These are phyloP conservation scores for Cataglyphis altisquamis DNA, from an alignment of 2,888 invertebrate species.

Conservation along the genomic window DNA sequence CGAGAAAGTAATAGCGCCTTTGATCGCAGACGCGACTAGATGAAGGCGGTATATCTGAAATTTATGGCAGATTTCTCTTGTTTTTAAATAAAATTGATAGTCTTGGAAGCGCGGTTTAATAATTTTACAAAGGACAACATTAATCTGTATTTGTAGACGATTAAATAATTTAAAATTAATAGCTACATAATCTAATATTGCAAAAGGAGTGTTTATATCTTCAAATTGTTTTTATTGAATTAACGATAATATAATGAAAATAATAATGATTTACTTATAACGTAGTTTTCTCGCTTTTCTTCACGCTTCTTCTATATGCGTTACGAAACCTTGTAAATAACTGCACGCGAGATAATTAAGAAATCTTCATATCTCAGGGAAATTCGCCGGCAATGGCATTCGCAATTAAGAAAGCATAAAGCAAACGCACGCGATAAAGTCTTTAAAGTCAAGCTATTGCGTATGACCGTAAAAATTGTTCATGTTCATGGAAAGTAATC, in stretches of 20 bases:
- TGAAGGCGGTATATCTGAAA: neutral
- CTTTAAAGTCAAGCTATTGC: neutral
- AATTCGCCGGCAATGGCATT: constrained; percentile 18
- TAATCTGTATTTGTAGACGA: neutral
- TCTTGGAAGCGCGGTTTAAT: neutral
- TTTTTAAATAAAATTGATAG: neutral
- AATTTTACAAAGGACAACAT: neutral
- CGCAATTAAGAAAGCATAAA: constrained; percentile 49
- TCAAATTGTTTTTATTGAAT: neutral
- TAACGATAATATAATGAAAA: neutral
- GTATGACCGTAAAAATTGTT: neutral
- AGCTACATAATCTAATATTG: neutral
- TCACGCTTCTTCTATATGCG: neutral
- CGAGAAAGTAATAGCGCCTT: neutral
- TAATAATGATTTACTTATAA: neutral
- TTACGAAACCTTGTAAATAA: neutral
- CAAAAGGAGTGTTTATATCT: neutral
- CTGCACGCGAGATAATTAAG: constrained; percentile 19
- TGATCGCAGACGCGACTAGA: neutral
- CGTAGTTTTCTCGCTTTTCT: constrained; percentile 1
- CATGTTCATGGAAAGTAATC: constrained; percentile 6
- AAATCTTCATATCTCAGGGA: constrained; percentile 20
- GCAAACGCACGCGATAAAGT: constrained; percentile 32
- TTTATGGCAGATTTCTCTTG: neutral
- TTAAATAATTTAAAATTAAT: neutral